Evolutionary conservation across 2,797 vertebrate species (phyloP).

Genomic region (Betta splendens): DNA sequence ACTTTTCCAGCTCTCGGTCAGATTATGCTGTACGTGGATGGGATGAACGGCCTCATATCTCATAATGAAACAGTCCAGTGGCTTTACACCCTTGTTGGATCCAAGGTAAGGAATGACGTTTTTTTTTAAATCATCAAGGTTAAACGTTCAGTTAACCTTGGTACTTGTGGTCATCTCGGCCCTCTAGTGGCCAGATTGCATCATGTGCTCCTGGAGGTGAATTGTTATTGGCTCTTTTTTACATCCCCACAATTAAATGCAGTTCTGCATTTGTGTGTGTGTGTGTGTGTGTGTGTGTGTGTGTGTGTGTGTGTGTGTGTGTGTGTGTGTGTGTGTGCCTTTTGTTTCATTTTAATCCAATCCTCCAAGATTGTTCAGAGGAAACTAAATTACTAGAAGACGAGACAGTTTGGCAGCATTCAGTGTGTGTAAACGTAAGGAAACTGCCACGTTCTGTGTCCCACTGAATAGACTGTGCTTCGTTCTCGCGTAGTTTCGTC

Average conservation of each 20-base stretch:
- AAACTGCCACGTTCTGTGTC: not conserved
- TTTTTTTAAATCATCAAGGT: too few relatives aligned
- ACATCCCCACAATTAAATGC: slow-evolving; percentile 4
- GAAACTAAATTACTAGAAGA: slow-evolving; percentile 35
- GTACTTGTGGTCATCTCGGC: slow-evolving; percentile 39
- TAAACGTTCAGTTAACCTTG: not conserved
- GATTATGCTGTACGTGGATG: slow-evolving; percentile 98
- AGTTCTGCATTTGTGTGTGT: slow-evolving; percentile 6
- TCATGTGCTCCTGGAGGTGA: slow-evolving; percentile 11
- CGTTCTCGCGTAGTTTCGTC: slow-evolving; percentile 85
- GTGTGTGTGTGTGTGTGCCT: too few relatives aligned
- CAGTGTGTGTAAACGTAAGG: slow-evolving; percentile 12
- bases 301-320: too few relatives aligned
- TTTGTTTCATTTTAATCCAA: slow-evolving; percentile 57
- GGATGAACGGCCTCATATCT: slow-evolving; percentile 97
- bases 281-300: too few relatives aligned
- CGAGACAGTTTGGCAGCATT: slow-evolving; percentile 3
- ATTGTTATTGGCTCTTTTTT: not conserved
- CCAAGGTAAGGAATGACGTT: slow-evolving; percentile 87
- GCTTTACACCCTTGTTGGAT: slow-evolving; percentile 93
- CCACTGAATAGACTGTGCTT: slow-evolving; percentile 19
- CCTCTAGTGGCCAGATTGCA: slow-evolving; percentile 68
- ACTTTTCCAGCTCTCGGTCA: slow-evolving; percentile 89
- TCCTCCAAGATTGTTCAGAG: slow-evolving; percentile 24
- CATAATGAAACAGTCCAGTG: slow-evolving; percentile 96